phyloP scores from a whole-genome alignment of 2,797 vertebrate genomes.

The Nannoperca obscura region DNA sequence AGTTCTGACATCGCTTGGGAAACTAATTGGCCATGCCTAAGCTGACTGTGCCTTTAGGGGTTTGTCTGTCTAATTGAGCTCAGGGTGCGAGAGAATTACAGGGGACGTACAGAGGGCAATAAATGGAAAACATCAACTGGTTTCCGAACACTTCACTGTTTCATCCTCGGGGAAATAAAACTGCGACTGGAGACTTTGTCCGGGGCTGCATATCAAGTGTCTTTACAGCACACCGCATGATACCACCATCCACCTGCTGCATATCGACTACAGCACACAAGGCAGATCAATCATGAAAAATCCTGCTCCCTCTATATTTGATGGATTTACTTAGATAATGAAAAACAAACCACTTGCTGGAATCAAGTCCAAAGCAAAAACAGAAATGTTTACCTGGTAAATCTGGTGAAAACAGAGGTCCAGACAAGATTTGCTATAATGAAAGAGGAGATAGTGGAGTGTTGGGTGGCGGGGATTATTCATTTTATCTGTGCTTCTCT shows the following conservation, averaged over 20 bases:
- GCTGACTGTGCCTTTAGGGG: conserved; percentile 81
- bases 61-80: conserved; percentile 85
- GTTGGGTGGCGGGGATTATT: conserved; percentile 25
- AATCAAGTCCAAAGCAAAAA: conserved; percentile 45
- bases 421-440: conserved; percentile 44
- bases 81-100: conserved; percentile 79
- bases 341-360: conserved; percentile 52
- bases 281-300: conserved; percentile 67
- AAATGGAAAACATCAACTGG: conserved; percentile 82
- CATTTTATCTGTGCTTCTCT: conserved; percentile 57
- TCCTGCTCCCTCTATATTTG: conserved; percentile 47
- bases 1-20: conserved; percentile 85
- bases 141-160: conserved; percentile 74
- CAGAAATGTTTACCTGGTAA: conserved; percentile 61
- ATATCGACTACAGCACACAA: conserved; percentile 51
- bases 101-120: conserved; percentile 79
- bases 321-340: conserved; percentile 60
- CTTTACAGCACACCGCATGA: conserved; percentile 48
- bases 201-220: conserved; percentile 67
- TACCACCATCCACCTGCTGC: conserved; percentile 58
- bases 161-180: conserved; percentile 76
- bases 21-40: conserved; percentile 87
- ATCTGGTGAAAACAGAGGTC: conserved; percentile 44
- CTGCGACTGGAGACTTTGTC: conserved; percentile 63
- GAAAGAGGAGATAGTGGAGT: conserved; percentile 35